Evolutionary conservation across 1,140 invertebrate species (phyloP), one percentile per base, ranked within the genome.

Genomic region (Uloborus diversus): DNA sequence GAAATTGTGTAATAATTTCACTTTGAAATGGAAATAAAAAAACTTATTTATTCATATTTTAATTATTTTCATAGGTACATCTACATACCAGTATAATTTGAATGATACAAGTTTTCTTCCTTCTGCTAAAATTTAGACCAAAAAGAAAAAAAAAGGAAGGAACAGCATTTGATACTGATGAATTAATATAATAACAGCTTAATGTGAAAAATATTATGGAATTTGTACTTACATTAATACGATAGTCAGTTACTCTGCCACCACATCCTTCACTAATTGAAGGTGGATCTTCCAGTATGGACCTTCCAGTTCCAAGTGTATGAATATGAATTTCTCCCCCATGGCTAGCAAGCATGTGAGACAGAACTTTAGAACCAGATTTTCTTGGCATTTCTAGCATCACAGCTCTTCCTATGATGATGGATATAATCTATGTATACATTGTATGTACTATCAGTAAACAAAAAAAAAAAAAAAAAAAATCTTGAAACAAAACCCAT

Each of bases 321-420:
- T 98, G 96, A 80, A 99, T 95, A 87, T 96, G 99, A 82, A 99
- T 95, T 88, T 99, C 96, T 3, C 96, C 96, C 2, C 95, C 96
- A 83, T 98, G 96, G 2, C 95, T 93, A 0, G 96, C 94, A 61
- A 99, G 85, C 85, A 98, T 91, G 87, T 99, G 96, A 9, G 95
- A 97, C 47, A 96, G 94, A 0, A 94, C 92, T 86, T 97, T 95
- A 0, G 92, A 79, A 28, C 94, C 94, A 33, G 92, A 91, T 87
- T 95, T 95, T 84, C 93, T 88, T 0, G 94, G 94, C 91, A 98
- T 95, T 88, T 99, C 97, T 25, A 99, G 86, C 90, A 97, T 95
- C 0, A 99, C 97, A 0, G 95, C 96, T 68, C 88, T 83, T 28
- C 88, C 87, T 87, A 56, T 27, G 42, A 71, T 49, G 32, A 37